Evolutionary conservation across 2,113 vertebrate genomes (phyloP).

Genomic region (Apodemus sylvaticus): DNA sequence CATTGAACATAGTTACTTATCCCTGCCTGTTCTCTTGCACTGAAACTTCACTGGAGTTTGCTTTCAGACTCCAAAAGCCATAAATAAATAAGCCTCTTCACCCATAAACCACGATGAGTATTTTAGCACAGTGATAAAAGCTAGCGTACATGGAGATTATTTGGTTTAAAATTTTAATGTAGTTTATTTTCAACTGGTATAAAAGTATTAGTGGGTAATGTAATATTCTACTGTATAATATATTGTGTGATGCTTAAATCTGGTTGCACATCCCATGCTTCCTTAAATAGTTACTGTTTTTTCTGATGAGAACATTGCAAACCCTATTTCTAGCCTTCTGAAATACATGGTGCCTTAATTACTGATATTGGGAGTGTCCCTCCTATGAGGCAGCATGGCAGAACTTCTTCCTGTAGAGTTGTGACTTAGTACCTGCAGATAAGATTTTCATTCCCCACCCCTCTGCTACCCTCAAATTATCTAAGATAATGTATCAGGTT

Average conservation of each 20-base stretch:
- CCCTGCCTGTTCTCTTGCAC: too few species aligned
- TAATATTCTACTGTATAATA: neutral
- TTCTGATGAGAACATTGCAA: neutral
- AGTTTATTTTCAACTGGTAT: neutral
- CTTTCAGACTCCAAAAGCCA: neutral
- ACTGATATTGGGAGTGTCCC: neutral
- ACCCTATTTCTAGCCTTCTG: neutral
- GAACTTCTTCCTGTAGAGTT: neutral
- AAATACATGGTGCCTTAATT: neutral
- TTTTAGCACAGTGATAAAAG: neutral
- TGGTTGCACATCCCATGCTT: neutral
- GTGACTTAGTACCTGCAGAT: neutral
- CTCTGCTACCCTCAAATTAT: neutral
- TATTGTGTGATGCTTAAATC: neutral
- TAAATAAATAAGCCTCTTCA: neutral
- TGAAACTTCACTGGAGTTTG: neutral
- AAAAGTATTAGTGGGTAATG: neutral
- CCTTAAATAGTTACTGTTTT: neutral
- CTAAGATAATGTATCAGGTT: neutral
- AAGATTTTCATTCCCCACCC: neutral
- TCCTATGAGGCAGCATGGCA: neutral
- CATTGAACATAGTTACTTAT: fast-evolving
- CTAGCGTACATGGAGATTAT: neutral
- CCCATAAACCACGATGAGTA: neutral
- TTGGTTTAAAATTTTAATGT: neutral